Base-by-base conservation (phyloP, 2,797 vertebrate genomes). In the Garrulus glandarius region DNA sequence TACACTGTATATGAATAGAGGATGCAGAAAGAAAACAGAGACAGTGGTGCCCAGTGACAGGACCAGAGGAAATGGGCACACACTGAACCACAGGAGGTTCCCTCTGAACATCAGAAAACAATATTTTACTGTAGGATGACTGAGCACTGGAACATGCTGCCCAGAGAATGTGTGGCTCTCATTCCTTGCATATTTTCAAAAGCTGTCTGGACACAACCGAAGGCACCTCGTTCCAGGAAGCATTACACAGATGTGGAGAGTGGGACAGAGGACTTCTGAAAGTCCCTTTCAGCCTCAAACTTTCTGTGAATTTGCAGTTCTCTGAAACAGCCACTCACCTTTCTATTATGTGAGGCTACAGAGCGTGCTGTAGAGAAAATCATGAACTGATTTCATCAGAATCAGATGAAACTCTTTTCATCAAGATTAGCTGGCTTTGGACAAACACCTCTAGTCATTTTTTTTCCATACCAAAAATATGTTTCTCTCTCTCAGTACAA, bases 241-340 rank as follows among this genome's bases (percentile, higher is more conserved):
- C 0, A 2, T 22, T 47, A 44, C 17, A 49, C 32, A 50, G 64
- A 52, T 6, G 37, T 0, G 0, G 4, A 19, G 3, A 15, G 8
- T 32, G 26, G 20, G 74, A 22, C 6, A 59, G 23, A 26, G 32
- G 15, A 46, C 5, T 75, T 70, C 22, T 2, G 3, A 68, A 68
- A 5, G 18, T 37, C 12, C 9, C 20, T 85, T 88, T 43, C 20
- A 63, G 19, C 12, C 21, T 76, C 49, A 72, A 5, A 9, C 6
- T 4, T 67, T 43, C 39, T 41, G 32, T 41, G 43, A 67, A 82
- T 70, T 67, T 71, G 20, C 6, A 12, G 12, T 50, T 78, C 47
- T 50, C 36, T 88, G 36, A 83, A 79, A 85, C 26, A 77, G 5
- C 20, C 70, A 34, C 11, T 49, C 5, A 29, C 6, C 2, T 57